Percentiles rank a stretch among this genome's conserved stretches.
These are phyloP conservation scores for Leucozona laternaria DNA, from an alignment of 2,888 invertebrate species.

Conservation along the genomic window DNA sequence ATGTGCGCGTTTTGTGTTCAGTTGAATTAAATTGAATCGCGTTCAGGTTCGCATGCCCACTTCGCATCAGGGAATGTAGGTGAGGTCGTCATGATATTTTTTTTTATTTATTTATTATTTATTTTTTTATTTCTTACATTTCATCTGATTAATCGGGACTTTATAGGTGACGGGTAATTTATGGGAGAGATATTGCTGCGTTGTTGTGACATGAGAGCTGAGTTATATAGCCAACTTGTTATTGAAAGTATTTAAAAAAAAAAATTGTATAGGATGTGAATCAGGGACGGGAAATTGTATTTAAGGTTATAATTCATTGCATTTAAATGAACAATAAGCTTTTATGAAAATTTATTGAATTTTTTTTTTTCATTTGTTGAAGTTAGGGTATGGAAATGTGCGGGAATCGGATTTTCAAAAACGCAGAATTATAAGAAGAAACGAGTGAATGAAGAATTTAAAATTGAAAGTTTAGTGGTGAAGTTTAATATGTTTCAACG, in stretches of 20 bases:
- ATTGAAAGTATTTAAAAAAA: conserved; percentile 59
- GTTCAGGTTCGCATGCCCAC: neutral
- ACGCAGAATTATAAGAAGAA: neutral
- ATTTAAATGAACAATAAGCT: conserved; percentile 25
- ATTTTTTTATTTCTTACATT: conserved; percentile 43
- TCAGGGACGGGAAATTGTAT: neutral
- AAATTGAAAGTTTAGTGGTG: neutral
- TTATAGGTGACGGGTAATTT: conserved; percentile 71
- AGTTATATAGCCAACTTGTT: conserved; percentile 68
- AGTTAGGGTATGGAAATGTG: neutral
- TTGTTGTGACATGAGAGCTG: conserved; percentile 70
- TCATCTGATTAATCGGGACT: conserved; percentile 73
- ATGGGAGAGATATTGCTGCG: conserved; percentile 39
- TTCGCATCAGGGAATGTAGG: conserved; percentile 58
- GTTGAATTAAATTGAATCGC: conserved; percentile 66
- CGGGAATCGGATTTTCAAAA: too few species aligned
- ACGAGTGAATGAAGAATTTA: neutral
- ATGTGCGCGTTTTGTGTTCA: conserved; percentile 69
- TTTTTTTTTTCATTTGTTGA: neutral
- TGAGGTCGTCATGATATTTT: conserved; percentile 64
- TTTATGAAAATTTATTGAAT: neutral
- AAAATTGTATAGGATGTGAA: neutral
- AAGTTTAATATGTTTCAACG: too few species aligned
- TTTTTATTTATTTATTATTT: neutral
- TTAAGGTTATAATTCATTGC: conserved; percentile 57